Base-by-base conservation (phyloP, 2,888 invertebrate species). In the Ormia ochracea region DNA sequence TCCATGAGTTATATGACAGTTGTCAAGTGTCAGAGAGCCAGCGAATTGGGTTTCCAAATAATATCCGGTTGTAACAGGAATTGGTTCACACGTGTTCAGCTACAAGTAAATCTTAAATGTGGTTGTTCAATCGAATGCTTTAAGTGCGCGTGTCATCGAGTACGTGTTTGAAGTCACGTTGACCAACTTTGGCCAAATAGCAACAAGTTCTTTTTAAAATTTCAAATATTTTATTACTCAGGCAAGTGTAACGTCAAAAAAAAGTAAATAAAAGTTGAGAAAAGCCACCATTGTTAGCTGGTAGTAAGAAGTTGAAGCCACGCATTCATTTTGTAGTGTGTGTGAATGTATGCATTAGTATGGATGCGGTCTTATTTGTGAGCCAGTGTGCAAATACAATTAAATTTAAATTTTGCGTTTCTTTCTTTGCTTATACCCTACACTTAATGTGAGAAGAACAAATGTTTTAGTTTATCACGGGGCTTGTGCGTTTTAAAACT, bases 1-100 rank as follows among this genome's bases (percentile, higher is more conserved):
- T 14, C 6, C 33, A 65, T 26, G 48, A 36, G 6, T 23, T 26
- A 12, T n/a, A n/a, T 26, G 26, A 38, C 12, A 50, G 45, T 19
- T 1, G 43, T 28, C 61, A 21, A n/a, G n/a, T n/a, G 33, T 10
- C 4, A n/a, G 31, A 19, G 0, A 26, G 36, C 17, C 12, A 17
- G 26, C 4, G 10, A 28, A 28, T 36, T 52, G 54, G 6, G 61
- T 78, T 73, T 36, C 38, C 36, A 61, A n/a, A n/a, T n/a, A n/a
- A 73, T 48, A 73, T 78, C 73, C 78, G 78, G 68, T 33, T 73
- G 61, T 54, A 61, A 68, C 52, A 59, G 14, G 52, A 52, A 52
- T 87, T 84, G 82, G 87, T 85, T 86, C 86, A 87, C 85, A 86
- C 86, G 87, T 86, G 86, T 82, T 72, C 26, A 23, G 21, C 45